phyloP scores from a whole-genome alignment of 1,140 invertebrate species.

The Goniozus legneri region DNA sequence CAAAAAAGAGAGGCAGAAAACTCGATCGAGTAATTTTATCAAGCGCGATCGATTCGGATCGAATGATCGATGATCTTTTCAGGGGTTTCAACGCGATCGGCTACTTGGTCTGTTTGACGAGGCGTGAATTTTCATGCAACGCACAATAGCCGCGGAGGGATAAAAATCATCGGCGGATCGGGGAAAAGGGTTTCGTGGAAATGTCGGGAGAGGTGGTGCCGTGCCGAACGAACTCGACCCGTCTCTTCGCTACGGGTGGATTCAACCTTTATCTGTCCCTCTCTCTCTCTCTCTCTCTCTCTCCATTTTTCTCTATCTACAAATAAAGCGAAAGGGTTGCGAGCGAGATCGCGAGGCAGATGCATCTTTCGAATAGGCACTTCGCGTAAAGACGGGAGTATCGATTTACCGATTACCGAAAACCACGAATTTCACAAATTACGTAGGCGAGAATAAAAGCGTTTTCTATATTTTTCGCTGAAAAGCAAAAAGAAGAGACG shows the following conservation, averaged over 20 bases:
- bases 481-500: background rate
- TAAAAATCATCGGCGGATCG: constrained; percentile 23
- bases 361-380: too few species aligned
- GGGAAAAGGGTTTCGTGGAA: constrained; percentile 10
- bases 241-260: constrained; percentile 16
- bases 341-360: too few species aligned
- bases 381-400: constrained; percentile 14
- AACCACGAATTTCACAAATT: background rate
- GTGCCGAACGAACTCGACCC: too few species aligned
- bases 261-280: too few species aligned
- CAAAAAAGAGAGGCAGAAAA: too few species aligned
- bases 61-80: constrained; percentile 6
- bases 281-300: too few species aligned
- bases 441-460: constrained; percentile 4
- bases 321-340: constrained; percentile 20
- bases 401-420: constrained; percentile 15
- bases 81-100: constrained; percentile 1
- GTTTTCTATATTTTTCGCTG: background rate
- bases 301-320: constrained; percentile 22
- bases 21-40: too few species aligned
- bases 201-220: constrained; percentile 8
- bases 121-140: constrained; percentile 28
- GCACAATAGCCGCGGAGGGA: constrained; percentile 4
- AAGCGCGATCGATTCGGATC: too few species aligned
- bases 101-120: constrained; percentile 13